Conservation (phyloP, 2,113 vertebrate species). For the Solenodon paradoxus region DNA sequence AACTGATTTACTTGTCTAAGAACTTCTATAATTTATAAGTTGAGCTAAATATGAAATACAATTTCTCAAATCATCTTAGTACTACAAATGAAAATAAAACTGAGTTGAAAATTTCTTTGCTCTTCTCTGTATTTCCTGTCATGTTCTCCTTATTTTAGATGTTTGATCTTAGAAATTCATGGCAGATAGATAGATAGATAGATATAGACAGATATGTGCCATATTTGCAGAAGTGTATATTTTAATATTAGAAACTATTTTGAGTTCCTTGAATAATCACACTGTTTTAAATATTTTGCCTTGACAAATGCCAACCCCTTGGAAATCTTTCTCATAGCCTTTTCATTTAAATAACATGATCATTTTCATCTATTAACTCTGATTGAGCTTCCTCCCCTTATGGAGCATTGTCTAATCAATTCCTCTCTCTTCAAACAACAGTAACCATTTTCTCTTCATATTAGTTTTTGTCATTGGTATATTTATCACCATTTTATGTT, state of each 20-base stretch:
- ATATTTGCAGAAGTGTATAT: not conserved
- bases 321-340: not conserved
- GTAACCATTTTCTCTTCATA: not conserved
- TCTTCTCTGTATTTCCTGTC: not conserved
- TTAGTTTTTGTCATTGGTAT: not conserved
- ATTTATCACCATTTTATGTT: not conserved
- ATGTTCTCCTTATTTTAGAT: constrained; percentile 26
- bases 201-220: constrained; percentile 35
- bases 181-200: too few species aligned
- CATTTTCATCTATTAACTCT: not conserved
- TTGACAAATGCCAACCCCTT: constrained; percentile 13
- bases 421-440: not conserved
- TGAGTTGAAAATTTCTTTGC: constrained; percentile 13
- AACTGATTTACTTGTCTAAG: not conserved
- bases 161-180: constrained; percentile 39
- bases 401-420: not conserved
- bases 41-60: not conserved
- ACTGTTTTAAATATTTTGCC: not conserved
- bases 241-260: constrained; percentile 21
- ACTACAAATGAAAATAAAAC: constrained; percentile 44
- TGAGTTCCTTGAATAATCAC: constrained; percentile 22
- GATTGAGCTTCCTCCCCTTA: not conserved
- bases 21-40: constrained; percentile 7
- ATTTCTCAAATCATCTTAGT: constrained; percentile 25
- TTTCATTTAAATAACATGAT: not conserved